phyloP scores from a whole-genome alignment of 2,113 vertebrate species.

The Calidris pygmaea region DNA sequence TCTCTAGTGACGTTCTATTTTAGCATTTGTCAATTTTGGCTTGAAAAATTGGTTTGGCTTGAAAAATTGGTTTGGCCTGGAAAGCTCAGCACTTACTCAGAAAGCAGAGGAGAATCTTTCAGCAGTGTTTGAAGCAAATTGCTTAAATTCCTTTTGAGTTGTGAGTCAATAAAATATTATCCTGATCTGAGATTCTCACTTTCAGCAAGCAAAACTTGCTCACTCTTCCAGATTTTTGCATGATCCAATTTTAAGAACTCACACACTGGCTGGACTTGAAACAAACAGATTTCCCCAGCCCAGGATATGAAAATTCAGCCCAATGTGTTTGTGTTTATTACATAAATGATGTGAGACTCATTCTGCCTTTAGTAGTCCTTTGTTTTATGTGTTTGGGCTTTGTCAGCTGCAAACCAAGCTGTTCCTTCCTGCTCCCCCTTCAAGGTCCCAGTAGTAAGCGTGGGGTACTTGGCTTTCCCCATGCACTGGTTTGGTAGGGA shows the following conservation, averaged over 20 bases:
- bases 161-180: conserved; percentile 28
- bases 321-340: background rate
- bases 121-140: conserved; percentile 24
- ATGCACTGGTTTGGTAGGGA: background rate
- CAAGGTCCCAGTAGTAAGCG: background rate
- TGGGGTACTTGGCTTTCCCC: background rate
- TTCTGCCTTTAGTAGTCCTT: background rate
- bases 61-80: conserved; percentile 41
- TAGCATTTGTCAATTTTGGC: conserved; percentile 18
- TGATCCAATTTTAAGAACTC: background rate
- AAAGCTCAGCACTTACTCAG: background rate
- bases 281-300: background rate
- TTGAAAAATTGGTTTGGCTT: conserved; percentile 37
- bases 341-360: background rate
- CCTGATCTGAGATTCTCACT: background rate
- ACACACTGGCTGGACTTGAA: background rate
- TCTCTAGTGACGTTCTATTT: background rate
- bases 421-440: background rate
- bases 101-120: conserved; percentile 24
- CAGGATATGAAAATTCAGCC: background rate
- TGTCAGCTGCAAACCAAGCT: background rate
- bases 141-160: conserved; percentile 30
- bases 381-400: background rate
- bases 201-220: background rate
- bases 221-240: background rate